phyloP scores from a whole-genome alignment of 2,888 invertebrate genomes.

The Drosophila cyrtoloma region DNA sequence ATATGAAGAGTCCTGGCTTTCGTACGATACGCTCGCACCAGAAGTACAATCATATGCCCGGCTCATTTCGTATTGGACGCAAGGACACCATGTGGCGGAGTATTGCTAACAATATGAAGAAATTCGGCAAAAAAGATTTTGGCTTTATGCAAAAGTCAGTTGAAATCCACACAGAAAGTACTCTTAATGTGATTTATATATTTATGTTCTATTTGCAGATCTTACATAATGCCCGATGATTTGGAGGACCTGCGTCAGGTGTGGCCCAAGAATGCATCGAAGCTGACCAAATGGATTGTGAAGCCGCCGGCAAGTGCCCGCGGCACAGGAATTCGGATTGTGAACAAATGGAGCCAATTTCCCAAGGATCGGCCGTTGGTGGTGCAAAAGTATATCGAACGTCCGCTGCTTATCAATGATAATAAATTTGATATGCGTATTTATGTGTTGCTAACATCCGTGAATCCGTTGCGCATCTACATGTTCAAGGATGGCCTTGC shows the following conservation, averaged over 20 bases:
- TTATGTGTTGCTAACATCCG: conserved; percentile 97
- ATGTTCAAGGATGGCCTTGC: conserved; percentile 98
- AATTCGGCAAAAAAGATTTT: conserved; percentile 89
- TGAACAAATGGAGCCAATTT: conserved; percentile 97
- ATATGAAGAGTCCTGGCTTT: conserved; percentile 97
- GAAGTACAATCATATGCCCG: conserved; percentile 99
- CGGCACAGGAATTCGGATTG: conserved; percentile 97
- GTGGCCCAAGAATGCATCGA: conserved; percentile 93
- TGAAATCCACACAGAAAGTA: background rate
- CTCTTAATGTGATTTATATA: background rate
- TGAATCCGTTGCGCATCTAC: conserved; percentile 97
- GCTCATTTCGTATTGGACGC: conserved; percentile 98
- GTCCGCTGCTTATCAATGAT: conserved; percentile 95
- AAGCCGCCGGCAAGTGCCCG: conserved; percentile 99
- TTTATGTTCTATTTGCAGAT: conserved; percentile 85
- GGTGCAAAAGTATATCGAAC: conserved; percentile 94
- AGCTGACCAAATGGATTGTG: conserved; percentile 96
- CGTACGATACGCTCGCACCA: conserved; percentile 94
- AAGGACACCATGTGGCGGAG: conserved; percentile 97
- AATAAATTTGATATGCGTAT: conserved; percentile 98
- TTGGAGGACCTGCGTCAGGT: conserved; percentile 92
- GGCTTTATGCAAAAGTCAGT: conserved; percentile 93
- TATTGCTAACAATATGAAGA: conserved; percentile 87
- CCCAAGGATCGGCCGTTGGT: conserved; percentile 95
- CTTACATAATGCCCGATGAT: conserved; percentile 96